phyloP scores from a whole-genome alignment of 2,113 vertebrate genomes.

The Acinonyx jubatus region DNA sequence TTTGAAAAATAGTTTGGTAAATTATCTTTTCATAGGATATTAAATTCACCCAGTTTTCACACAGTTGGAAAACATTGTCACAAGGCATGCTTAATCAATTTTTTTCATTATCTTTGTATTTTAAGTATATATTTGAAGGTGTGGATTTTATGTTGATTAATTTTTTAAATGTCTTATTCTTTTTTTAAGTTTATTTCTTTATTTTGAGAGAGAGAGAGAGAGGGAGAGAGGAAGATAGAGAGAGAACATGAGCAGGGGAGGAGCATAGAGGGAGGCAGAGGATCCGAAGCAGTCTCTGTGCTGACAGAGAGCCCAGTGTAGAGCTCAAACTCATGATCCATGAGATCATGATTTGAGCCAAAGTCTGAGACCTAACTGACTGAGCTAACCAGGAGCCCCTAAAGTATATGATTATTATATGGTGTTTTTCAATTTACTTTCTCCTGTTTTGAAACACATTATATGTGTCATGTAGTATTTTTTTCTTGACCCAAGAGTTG shows the following conservation, averaged over 20 bases:
- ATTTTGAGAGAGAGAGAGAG: no score
- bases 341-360: no score
- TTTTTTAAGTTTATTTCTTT: not conserved
- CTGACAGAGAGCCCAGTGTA: no score
- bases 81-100: not conserved
- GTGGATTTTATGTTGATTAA: not conserved
- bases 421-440: not conserved
- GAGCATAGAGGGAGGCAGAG: no score
- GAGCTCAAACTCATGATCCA: no score
- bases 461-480: not conserved
- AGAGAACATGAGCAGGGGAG: no score
- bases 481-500: not conserved
- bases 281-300: no score
- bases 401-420: not conserved
- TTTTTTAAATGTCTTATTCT: not conserved
- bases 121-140: not conserved
- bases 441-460: not conserved
- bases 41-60: not conserved
- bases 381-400: no score
- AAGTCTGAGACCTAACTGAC: no score
- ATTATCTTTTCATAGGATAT: not conserved
- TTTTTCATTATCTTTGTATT: not conserved
- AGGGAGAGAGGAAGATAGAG: no score
- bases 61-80: not conserved
- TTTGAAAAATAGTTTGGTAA: not conserved